Evolutionary conservation across 2,888 invertebrate species (phyloP), one percentile per base, ranked within the genome.

Genomic region (Trisateles emortualis): DNA sequence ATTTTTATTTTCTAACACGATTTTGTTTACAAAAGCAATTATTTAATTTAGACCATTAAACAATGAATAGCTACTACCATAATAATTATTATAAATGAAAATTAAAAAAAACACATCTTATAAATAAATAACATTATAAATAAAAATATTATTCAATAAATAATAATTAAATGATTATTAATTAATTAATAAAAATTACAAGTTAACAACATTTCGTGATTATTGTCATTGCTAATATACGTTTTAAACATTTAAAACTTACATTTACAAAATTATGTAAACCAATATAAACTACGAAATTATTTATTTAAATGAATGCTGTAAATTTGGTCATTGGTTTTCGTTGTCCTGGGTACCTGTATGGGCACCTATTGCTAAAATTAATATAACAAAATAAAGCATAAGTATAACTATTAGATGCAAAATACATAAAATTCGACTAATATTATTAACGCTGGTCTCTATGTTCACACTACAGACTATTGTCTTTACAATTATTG

Each of bases 401-500:
- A 42, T 24, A 26, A 14, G 8, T 43, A 47, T 2, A 5, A 22
- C 24, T 42, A 30, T 39, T 46, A 17, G 39, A 46, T 54, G 30
- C 38, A 56, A 59, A 56, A 29, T 29, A 66, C 35, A 48, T 19
- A 36, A 46, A 62, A 54, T 51, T 59, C 29, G 6, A 47, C 44
- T 64, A 69, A 53, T 58, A 48, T 61, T 66, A 61, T 55, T 68
- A 63, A 72, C 72, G 67, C 83, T 87, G 84, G 87, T 87, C 87
- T 82, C 78, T 83, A 83, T 83, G 82, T 79, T 81, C 80, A 59
- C 24, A 52, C 72, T 79, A 80, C 61, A 42, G 16, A 38, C 72
- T 87, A 86, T 87, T 85, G 82, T 87, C 80, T 66, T 80, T 76
- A 79, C 70, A 73, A 74, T 80, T n/a, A n/a, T n/a, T 61, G 69